Evolutionary conservation across 2,888 invertebrate species (phyloP).

Genomic region (Apamea epomidion): DNA sequence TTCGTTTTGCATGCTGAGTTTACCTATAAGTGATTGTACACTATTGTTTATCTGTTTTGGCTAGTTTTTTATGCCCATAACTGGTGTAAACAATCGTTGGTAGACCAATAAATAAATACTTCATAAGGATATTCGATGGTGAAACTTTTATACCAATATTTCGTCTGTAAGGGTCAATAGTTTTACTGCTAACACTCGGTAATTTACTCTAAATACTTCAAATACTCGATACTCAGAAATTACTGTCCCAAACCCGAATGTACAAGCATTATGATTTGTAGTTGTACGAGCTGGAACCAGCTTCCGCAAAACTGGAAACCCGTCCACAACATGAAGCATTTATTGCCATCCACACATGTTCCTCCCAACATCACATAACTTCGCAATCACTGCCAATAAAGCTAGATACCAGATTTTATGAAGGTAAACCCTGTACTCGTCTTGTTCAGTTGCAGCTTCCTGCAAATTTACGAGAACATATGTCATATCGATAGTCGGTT

Average conservation of each 20-base stretch:
- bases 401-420: constrained; percentile 50
- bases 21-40: too few relatives aligned
- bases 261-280: constrained; percentile 27
- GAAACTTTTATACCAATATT: constrained; percentile 18
- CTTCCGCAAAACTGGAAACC: constrained; percentile 16
- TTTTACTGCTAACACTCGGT: background rate
- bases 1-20: too few relatives aligned
- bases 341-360: constrained; percentile 25
- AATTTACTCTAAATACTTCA: background rate
- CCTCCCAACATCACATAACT: constrained; percentile 40
- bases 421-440: constrained; percentile 50
- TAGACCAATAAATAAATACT: too few relatives aligned
- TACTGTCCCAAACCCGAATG: background rate
- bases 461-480: constrained; percentile 61
- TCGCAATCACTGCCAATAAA: constrained; percentile 43
- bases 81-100: too few relatives aligned
- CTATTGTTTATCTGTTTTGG: too few relatives aligned
- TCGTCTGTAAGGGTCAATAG: background rate
- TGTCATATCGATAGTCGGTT: constrained; percentile 62
- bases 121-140: constrained; percentile 1
- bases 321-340: constrained; percentile 20
- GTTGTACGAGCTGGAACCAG: background rate
- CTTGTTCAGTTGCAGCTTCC: constrained; percentile 58
- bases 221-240: constrained; percentile 4
- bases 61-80: too few relatives aligned